phyloP scores from a whole-genome alignment of 2,888 invertebrate species.

The Hyposoter dolosus region DNA sequence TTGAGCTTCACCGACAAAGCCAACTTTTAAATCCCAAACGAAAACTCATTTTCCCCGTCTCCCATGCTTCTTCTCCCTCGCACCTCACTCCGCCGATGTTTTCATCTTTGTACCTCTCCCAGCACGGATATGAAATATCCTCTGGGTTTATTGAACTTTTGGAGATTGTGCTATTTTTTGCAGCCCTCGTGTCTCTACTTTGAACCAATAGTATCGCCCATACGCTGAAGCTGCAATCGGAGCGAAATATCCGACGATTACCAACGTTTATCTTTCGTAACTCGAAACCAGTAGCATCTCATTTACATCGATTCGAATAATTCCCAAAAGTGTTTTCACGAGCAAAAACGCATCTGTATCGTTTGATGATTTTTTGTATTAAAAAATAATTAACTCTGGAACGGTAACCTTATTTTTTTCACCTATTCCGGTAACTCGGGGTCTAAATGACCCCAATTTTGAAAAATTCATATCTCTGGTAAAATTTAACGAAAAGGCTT shows the following conservation, averaged over 20 bases:
- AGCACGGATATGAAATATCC: conserved; percentile 50
- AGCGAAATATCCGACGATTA: background rate
- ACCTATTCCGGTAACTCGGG: no score
- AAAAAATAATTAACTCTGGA: no score
- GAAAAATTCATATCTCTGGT: no score
- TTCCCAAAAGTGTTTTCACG: background rate
- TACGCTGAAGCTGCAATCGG: background rate
- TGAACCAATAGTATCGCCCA: conserved; percentile 21
- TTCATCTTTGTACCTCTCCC: conserved; percentile 19
- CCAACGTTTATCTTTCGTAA: background rate
- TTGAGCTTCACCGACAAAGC: conserved; percentile 39
- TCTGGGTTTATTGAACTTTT: conserved; percentile 51
- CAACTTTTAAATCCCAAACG: conserved; percentile 61
- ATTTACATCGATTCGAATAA: background rate
- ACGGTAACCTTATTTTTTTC: no score
- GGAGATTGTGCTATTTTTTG: conserved; percentile 4
- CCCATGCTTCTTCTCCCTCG: background rate
- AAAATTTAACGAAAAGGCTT: no score
- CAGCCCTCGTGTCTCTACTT: background rate
- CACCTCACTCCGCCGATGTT: background rate
- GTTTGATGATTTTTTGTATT: no score
- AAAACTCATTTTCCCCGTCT: conserved; percentile 37
- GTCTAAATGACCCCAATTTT: no score
- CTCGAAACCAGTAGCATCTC: background rate
- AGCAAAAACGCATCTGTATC: no score